Evolutionary conservation across 2,888 invertebrate genomes (phyloP).

Genomic region (Leucozona laternaria): DNA sequence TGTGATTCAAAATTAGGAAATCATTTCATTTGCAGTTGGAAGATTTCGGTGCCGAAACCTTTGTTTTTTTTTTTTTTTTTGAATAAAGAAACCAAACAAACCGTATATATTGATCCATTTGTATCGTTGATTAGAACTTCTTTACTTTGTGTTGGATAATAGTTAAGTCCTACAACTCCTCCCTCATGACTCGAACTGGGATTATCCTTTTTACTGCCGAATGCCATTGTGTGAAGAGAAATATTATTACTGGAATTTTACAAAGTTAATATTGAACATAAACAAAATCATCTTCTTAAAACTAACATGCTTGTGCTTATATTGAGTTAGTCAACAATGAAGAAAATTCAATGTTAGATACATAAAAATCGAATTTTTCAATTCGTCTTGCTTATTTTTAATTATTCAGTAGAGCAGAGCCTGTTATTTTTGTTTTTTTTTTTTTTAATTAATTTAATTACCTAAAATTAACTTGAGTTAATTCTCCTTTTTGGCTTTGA

Average conservation of each 20-base stretch:
- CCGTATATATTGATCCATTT: slow-evolving; percentile 86
- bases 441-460: slow-evolving; percentile 69
- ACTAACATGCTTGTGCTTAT: slow-evolving; percentile 34
- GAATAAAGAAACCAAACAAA: slow-evolving; percentile 76
- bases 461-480: slow-evolving; percentile 83
- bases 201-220: slow-evolving; percentile 92
- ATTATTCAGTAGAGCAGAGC: neutral
- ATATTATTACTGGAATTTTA: slow-evolving; percentile 88
- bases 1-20: neutral
- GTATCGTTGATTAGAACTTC: slow-evolving; percentile 92
- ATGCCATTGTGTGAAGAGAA: slow-evolving; percentile 91
- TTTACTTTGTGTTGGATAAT: slow-evolving; percentile 91
- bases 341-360: neutral
- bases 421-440: neutral
- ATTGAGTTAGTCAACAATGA: neutral
- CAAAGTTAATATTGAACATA: slow-evolving; percentile 6
- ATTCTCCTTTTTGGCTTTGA: slow-evolving; percentile 87
- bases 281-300: neutral
- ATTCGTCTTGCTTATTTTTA: neutral
- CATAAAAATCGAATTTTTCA: neutral
- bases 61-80: slow-evolving; percentile 17
- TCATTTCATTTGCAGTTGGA: neutral
- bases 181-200: slow-evolving; percentile 94
- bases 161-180: slow-evolving; percentile 94
- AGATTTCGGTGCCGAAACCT: neutral